A percentile compares a stretch with the other conserved stretches of the same genome.
These are phyloP conservation scores for Trachelipus rathkii DNA, from an alignment of 1,140 invertebrate species.

Conservation along the genomic window DNA sequence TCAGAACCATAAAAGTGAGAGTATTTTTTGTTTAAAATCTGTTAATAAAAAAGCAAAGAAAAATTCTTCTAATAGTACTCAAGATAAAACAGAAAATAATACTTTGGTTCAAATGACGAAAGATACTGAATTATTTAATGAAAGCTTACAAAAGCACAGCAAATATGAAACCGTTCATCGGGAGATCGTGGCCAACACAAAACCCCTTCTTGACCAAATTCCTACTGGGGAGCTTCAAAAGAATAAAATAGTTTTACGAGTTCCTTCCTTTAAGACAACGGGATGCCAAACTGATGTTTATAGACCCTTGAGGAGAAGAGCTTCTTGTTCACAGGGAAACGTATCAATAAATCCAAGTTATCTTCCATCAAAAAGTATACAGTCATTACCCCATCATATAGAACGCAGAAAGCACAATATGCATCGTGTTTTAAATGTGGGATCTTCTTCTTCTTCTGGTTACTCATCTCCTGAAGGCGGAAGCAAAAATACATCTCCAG, in stretches of 20 bases:
- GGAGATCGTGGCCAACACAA: slow-evolving; percentile 37
- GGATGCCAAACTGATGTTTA: slow-evolving; percentile 43
- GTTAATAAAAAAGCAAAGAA: too few species aligned
- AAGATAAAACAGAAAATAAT: too few species aligned
- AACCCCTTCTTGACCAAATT: slow-evolving; percentile 34
- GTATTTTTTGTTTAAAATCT: too few species aligned
- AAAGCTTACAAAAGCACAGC: slow-evolving; percentile 21
- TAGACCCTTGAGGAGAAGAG: slow-evolving; percentile 34
- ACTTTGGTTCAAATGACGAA: too few species aligned
- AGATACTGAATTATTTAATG: too few species aligned
- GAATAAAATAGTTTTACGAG: slow-evolving; percentile 43
- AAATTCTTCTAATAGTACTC: too few species aligned
- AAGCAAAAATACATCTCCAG: slow-evolving; percentile 40
- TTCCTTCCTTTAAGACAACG: slow-evolving; percentile 42
- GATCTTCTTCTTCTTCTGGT: slow-evolving; percentile 43
- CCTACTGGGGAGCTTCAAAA: slow-evolving; percentile 37
- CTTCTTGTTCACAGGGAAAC: slow-evolving; percentile 40
- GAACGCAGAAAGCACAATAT: slow-evolving; percentile 13
- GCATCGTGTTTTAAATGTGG: slow-evolving; percentile 15
- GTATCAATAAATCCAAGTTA: slow-evolving; percentile 30
- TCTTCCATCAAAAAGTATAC: background rate
- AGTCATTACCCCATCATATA: too few species aligned
- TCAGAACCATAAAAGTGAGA: too few species aligned
- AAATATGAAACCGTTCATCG: slow-evolving; percentile 40
- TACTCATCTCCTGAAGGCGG: slow-evolving; percentile 44